phyloP scores from a whole-genome alignment of 2,888 invertebrate species.

The Exephanes ischioxanthus region DNA sequence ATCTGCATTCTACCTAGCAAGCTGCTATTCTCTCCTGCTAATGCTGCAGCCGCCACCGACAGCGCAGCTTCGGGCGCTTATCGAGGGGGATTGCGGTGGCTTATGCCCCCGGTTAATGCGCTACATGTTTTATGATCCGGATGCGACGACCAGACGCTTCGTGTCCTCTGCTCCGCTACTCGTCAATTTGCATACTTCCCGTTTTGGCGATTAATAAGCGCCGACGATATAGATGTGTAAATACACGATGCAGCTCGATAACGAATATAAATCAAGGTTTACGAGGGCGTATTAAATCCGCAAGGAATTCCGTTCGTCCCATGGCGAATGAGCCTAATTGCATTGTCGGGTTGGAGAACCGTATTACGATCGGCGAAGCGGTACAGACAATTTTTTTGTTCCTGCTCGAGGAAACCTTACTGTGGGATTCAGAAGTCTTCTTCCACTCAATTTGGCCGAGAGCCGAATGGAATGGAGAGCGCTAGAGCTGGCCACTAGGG shows the following conservation, averaged over 20 bases:
- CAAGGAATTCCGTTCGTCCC: conserved; percentile 34
- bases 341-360: too few species aligned
- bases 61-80: conserved; percentile 35
- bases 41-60: conserved; percentile 17
- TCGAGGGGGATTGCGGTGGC: conserved; percentile 65
- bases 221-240: conserved; percentile 47
- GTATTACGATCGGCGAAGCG: too few species aligned
- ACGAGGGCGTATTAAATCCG: conserved; percentile 26
- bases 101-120: conserved; percentile 70
- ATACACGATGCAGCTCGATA: conserved; percentile 29
- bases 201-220: conserved; percentile 62
- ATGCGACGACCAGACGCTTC: conserved; percentile 60
- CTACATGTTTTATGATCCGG: conserved; percentile 71
- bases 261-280: conserved; percentile 47
- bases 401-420: too few species aligned
- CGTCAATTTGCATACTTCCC: conserved; percentile 61
- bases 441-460: too few species aligned
- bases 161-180: conserved; percentile 8
- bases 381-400: too few species aligned
- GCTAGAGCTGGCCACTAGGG: too few species aligned
- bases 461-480: too few species aligned
- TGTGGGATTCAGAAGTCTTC: too few species aligned
- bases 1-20: conserved; percentile 51
- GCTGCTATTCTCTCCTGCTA: conserved; percentile 11
- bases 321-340: conserved; percentile 8